These are phyloP conservation scores for Megathymus violae DNA, from an alignment of 1,140 invertebrate genomes.

Conservation along the genomic window DNA sequence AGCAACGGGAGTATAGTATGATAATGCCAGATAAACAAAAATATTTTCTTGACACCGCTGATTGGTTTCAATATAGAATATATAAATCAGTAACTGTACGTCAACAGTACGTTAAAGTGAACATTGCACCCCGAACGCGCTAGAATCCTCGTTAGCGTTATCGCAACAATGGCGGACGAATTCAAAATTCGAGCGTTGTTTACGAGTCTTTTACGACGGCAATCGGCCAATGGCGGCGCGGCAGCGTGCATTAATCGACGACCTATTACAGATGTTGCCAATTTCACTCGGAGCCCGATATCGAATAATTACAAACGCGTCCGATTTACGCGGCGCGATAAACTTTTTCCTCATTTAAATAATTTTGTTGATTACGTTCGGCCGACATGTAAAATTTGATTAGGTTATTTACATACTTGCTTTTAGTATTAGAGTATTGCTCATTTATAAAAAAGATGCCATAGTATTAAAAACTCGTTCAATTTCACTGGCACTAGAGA, in stretches of 20 bases:
- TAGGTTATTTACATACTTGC: no score
- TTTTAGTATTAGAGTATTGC: no score
- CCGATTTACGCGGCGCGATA: conserved; percentile 12
- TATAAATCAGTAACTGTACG: background rate
- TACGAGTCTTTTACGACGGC: conserved; percentile 38
- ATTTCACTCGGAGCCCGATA: conserved; percentile 30
- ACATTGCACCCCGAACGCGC: conserved; percentile 14
- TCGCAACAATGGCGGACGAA: conserved; percentile 37
- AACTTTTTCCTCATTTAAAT: conserved; percentile 21
- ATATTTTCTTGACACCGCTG: no score
- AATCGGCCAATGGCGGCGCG: conserved; percentile 35
- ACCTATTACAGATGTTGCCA: conserved; percentile 34
- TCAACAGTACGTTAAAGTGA: conserved; percentile 10
- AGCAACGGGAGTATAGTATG: no score
- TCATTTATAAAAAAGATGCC: no score
- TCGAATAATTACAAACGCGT: conserved; percentile 41
- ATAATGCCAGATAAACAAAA: no score
- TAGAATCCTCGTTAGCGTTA: conserved; percentile 44
- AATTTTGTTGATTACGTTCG: no score
- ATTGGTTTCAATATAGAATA: background rate
- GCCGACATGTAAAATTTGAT: no score
- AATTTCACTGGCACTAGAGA: no score
- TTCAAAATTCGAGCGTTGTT: conserved; percentile 31
- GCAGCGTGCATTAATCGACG: conserved; percentile 26
- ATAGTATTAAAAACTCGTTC: no score